Evolutionary conservation across 2,797 vertebrate genomes (phyloP).

Genomic region (Poecilia velifera): DNA sequence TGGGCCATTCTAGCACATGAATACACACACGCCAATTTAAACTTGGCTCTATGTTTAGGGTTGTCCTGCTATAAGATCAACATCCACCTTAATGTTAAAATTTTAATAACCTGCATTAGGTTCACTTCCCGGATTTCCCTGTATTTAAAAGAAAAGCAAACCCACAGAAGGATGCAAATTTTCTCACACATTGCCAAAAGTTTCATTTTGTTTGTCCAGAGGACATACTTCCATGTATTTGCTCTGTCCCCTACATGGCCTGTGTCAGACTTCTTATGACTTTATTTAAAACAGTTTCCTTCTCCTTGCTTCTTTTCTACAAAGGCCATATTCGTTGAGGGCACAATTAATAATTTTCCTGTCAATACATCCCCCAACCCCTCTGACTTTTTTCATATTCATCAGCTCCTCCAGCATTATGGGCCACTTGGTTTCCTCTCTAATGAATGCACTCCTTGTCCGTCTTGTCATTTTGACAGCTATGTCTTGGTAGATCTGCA

Average conservation of each 20-base stretch:
- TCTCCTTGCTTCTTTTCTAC: background rate
- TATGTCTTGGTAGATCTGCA: too few relatives aligned
- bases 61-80: background rate
- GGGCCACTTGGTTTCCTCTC: background rate
- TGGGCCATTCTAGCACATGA: background rate
- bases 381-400: background rate
- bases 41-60: background rate
- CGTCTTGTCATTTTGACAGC: too few relatives aligned
- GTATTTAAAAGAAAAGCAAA: background rate
- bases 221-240: background rate
- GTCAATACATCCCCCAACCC: background rate
- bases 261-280: background rate
- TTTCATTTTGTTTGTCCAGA: background rate
- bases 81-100: background rate
- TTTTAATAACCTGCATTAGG: background rate
- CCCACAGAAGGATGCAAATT: background rate
- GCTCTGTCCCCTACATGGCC: background rate
- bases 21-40: background rate
- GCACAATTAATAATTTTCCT: background rate
- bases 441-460: too few relatives aligned
- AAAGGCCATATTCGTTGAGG: background rate
- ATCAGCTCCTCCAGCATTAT: background rate
- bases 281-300: background rate
- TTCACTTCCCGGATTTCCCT: background rate
- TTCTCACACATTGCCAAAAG: background rate